Evolutionary conservation across 92 coral and sea anemone genomes (phyloP), one percentile per base, ranked within the genome.

Genomic region (Phenganax subtilis): DNA sequence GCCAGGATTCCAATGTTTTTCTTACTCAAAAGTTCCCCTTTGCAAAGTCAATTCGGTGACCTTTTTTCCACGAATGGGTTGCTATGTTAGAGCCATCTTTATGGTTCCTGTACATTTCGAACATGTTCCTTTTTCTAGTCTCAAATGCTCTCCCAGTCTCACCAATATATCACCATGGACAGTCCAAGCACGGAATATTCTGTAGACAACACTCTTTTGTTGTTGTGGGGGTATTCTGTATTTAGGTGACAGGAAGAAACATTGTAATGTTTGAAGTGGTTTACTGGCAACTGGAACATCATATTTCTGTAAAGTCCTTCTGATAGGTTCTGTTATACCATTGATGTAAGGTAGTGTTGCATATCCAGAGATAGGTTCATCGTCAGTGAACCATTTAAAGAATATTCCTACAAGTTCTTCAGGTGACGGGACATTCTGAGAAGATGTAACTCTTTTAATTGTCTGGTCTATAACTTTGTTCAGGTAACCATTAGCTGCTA

Each of bases 81-180:
- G 47, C 47, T 37, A 37, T 37, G 5, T 37, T 37, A 37, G 47
- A 37, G 47, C 47, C 3, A 37, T 37, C 47, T 37, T 37, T 37
- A 37, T 37, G 5, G 47, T 37, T 37, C 47, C 5, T 37, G 25
- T 37, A 37, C 47, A 37, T 37, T 37, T 37, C 47, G 47, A 37
- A 37, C 47, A 37, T 71, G 75, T 71, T 71, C 75, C 12, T 71
- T 71, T 71, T 71, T 71, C 75, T 71, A 29, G 75, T 71, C 51
- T 30, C 14, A 71, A 71, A 71, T 10, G 75, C 75, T 10, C 75
- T 14, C 28, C 73, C 73, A 8, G 28, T 67, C 31, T 67, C 73
- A 37, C 54, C 75, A 20, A 71, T 28, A 17, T 30, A 71, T 10
- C 0, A 10, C 37, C 25, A 25, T 2, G 12, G 8, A 71, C 75